Evolutionary conservation across 2,113 vertebrate species (phyloP).

Genomic region (Hippocampus comes): DNA sequence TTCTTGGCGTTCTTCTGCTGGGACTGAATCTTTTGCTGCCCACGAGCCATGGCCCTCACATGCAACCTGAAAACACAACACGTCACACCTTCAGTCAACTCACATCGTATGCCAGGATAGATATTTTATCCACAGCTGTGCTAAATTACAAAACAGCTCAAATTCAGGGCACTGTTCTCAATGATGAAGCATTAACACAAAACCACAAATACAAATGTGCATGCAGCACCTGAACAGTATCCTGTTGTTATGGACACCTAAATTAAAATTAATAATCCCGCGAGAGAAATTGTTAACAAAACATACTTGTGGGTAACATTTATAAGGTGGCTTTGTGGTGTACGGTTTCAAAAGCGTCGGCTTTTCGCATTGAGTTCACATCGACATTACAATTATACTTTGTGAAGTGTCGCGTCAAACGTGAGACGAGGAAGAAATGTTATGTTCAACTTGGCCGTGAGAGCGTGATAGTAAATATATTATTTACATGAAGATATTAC

Average conservation of each 20-base stretch:
- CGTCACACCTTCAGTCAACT: background rate
- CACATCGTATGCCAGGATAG: too few species aligned
- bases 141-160: background rate
- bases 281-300: background rate
- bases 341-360: too few species aligned
- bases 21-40: constrained; percentile 83
- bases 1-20: constrained; percentile 83
- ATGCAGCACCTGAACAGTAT: background rate
- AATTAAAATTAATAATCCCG: background rate
- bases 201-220: background rate
- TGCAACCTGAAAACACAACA: constrained; percentile 28
- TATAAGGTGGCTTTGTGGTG: too few species aligned
- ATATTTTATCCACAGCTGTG: background rate
- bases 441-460: background rate
- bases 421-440: too few species aligned
- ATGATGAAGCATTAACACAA: background rate
- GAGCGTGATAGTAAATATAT: too few species aligned
- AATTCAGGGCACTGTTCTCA: background rate
- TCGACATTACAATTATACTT: too few species aligned
- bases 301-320: background rate
- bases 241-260: too few species aligned
- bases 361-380: too few species aligned
- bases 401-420: too few species aligned
- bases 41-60: constrained; percentile 78
- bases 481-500: too few species aligned